Percentiles rank a stretch among this genome's conserved stretches.
phyloP scores from a whole-genome alignment of 2,888 invertebrate species.

The Cenopis cana region DNA sequence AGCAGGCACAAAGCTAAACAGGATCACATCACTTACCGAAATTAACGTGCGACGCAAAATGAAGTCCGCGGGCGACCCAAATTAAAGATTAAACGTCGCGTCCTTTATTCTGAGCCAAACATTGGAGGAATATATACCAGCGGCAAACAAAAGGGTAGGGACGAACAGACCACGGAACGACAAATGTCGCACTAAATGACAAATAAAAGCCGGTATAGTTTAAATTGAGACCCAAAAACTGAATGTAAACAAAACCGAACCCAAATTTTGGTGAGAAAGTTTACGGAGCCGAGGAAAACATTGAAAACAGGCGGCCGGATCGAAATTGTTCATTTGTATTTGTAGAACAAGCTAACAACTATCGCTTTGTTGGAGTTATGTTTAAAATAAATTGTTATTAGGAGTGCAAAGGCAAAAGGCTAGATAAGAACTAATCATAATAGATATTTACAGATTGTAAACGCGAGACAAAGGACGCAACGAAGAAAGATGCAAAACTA shows the following conservation, averaged over 20 bases:
- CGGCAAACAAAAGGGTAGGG: conserved; percentile 75
- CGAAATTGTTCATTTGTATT: conserved; percentile 69
- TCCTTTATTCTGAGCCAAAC: conserved; percentile 69
- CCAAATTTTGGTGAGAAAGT: conserved; percentile 69
- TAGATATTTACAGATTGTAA: conserved; percentile 4
- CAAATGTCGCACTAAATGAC: conserved; percentile 81
- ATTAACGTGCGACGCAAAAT: conserved; percentile 64
- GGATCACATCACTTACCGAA: conserved; percentile 64
- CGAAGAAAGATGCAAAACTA: conserved; percentile 26
- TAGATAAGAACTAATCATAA: conserved; percentile 1
- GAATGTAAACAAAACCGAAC: conserved; percentile 75
- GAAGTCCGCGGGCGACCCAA: conserved; percentile 68
- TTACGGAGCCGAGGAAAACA: conserved; percentile 72
- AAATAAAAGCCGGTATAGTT: conserved; percentile 82
- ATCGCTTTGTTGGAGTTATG: conserved; percentile 46
- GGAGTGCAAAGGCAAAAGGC: conserved; percentile 43
- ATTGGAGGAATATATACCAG: conserved; percentile 66
- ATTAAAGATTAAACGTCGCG: conserved; percentile 77
- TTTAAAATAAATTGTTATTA: conserved; percentile 47
- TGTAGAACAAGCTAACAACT: conserved; percentile 62
- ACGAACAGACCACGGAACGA: conserved; percentile 66
- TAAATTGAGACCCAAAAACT: conserved; percentile 83
- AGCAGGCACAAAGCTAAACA: conserved; percentile 43
- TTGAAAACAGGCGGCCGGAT: conserved; percentile 70
- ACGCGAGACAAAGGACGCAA: not conserved